Evolutionary conservation across 1,140 invertebrate species (phyloP).

Genomic region (Drosophila sulfurigaster): DNA sequence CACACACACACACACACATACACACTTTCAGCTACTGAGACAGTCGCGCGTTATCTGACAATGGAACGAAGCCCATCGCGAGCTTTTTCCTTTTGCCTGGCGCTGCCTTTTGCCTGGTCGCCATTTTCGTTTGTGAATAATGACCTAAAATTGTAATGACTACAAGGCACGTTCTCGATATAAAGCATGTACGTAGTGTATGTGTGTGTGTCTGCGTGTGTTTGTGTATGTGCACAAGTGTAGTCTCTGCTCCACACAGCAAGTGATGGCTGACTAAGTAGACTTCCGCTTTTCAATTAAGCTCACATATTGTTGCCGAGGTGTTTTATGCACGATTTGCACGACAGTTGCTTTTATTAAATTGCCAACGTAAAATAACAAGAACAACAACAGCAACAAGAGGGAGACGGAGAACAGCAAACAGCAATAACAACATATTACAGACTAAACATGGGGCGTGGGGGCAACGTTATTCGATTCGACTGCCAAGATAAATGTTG

Average conservation of each 20-base stretch:
- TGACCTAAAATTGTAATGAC: constrained; percentile 81
- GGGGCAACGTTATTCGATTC: constrained; percentile 1
- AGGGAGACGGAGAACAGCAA: too few species aligned
- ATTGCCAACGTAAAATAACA: constrained; percentile 20
- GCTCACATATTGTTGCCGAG: constrained; percentile 76
- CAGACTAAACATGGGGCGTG: background rate
- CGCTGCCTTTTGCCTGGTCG: constrained; percentile 40
- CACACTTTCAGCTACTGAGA: constrained; percentile 18
- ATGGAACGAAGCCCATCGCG: constrained; percentile 11
- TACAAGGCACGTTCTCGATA: constrained; percentile 78
- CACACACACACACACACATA: constrained; percentile 8
- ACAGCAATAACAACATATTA: too few species aligned
- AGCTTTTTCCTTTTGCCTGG: constrained; percentile 20
- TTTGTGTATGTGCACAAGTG: background rate
- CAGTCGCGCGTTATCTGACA: constrained; percentile 40
- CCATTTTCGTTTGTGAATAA: constrained; percentile 74
- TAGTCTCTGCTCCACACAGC: background rate
- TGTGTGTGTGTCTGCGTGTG: background rate
- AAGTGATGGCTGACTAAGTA: constrained; percentile 68
- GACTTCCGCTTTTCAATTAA: constrained; percentile 81
- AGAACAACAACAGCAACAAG: background rate
- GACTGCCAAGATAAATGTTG: background rate
- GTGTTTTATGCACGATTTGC: constrained; percentile 80
- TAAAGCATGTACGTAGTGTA: constrained; percentile 44
- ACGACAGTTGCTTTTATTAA: constrained; percentile 55